Percentiles rank a stretch among this genome's conserved stretches.
Conservation (phyloP, 1,140 invertebrate species). For the Adelges cooleyi region DNA sequence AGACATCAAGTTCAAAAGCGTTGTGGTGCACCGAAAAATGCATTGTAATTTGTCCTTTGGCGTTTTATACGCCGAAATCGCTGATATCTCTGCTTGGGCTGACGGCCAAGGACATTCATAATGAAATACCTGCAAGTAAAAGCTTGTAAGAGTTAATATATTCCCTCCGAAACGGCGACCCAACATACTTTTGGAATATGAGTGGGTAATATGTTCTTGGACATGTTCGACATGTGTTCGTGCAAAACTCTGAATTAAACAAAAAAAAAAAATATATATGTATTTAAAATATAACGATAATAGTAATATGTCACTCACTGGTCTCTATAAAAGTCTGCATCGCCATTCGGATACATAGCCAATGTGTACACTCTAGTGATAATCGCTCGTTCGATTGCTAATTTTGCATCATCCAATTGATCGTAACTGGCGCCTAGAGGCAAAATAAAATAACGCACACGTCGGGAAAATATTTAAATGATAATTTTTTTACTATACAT, state of each 20-base stretch:
- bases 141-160: background rate
- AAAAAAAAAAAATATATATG: slow-evolving; percentile 9
- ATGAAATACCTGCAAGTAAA: slow-evolving; percentile 48
- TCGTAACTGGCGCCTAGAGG: slow-evolving; percentile 48
- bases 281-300: background rate
- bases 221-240: slow-evolving; percentile 78
- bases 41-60: slow-evolving; percentile 87
- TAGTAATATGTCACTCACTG: slow-evolving; percentile 47
- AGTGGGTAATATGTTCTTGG: slow-evolving; percentile 63
- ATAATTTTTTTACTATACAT: background rate
- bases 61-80: slow-evolving; percentile 88
- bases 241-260: slow-evolving; percentile 55
- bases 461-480: background rate
- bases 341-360: slow-evolving; percentile 93
- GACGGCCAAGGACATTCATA: slow-evolving; percentile 95
- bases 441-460: background rate
- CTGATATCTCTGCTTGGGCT: slow-evolving; percentile 83
- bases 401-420: slow-evolving; percentile 56
- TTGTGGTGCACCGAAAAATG: slow-evolving; percentile 74
- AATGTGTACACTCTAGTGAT: slow-evolving; percentile 84
- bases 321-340: slow-evolving; percentile 85
- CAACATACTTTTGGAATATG: slow-evolving; percentile 63
- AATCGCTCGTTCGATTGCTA: slow-evolving; percentile 65
- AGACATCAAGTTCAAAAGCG: slow-evolving; percentile 85
- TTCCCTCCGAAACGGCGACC: no score